phyloP scores from a whole-genome alignment of 2,888 invertebrate genomes.

The Syrphus vitripennis region DNA sequence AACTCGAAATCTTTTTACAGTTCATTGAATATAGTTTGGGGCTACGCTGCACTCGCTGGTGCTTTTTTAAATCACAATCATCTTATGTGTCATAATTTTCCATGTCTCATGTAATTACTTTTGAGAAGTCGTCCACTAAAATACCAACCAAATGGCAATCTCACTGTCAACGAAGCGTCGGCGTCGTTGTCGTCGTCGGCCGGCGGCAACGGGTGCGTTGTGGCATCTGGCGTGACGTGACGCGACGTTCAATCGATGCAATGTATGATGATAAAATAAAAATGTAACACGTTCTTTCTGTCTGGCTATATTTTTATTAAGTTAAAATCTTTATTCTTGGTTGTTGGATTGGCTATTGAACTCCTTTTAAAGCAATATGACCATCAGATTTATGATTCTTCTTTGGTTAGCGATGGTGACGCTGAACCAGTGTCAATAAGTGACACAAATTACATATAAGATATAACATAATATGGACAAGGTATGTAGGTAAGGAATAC shows the following conservation, averaged over 20 bases:
- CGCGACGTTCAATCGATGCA: not conserved
- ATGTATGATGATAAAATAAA: not conserved
- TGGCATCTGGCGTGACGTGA: too few species aligned
- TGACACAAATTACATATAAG: too few species aligned
- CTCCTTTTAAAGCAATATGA: not conserved
- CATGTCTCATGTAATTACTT: constrained; percentile 34
- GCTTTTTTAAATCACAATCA: constrained; percentile 29
- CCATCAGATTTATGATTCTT: not conserved
- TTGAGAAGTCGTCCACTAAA: constrained; percentile 28
- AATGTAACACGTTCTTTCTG: constrained; percentile 38
- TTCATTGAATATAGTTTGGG: not conserved
- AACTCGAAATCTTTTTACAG: not conserved
- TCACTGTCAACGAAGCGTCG: not conserved
- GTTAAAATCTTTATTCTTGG: constrained; percentile 49
- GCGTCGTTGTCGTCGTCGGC: too few species aligned
- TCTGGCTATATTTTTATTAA: constrained; percentile 42
- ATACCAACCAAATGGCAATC: not conserved
- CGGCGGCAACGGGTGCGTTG: too few species aligned
- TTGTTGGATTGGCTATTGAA: constrained; percentile 15
- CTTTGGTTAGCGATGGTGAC: not conserved
- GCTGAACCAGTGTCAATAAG: constrained; percentile 19
- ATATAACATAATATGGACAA: too few species aligned
- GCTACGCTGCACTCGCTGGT: too few species aligned
- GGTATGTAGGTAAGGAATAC: too few species aligned
- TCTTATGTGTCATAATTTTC: constrained; percentile 46